A percentile compares a stretch with the other conserved stretches of the same genome.
These are phyloP conservation scores for Oncorhynchus clarkii DNA, from an alignment of 2,113 vertebrate species.

Conservation along the genomic window DNA sequence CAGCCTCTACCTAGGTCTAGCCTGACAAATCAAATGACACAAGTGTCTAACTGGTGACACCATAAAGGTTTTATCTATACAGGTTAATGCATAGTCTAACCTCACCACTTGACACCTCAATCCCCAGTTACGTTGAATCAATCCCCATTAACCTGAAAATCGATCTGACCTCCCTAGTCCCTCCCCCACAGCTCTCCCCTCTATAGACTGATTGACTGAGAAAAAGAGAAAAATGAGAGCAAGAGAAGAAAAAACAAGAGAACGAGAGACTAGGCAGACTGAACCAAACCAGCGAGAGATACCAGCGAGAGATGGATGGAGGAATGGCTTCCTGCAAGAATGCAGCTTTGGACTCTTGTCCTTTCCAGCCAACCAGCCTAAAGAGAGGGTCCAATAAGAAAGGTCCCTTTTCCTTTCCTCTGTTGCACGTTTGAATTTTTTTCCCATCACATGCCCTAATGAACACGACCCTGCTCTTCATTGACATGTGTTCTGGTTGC, in stretches of 20 bases:
- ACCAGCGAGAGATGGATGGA: slow-evolving; percentile 29
- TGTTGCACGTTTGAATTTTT: no score
- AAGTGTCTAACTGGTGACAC: background rate
- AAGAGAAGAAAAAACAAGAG: slow-evolving; percentile 15
- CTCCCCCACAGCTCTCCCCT: background rate
- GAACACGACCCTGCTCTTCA: background rate
- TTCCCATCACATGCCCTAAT: no score
- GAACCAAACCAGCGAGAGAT: slow-evolving; percentile 15
- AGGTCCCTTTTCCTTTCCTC: no score
- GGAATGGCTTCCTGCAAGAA: background rate
- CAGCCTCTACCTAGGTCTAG: background rate
- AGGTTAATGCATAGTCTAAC: slow-evolving; percentile 21
- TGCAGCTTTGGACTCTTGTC: background rate
- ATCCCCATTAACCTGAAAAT: background rate
- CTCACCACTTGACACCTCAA: background rate
- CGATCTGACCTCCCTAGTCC: background rate
- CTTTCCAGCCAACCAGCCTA: background rate
- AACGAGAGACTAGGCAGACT: slow-evolving; percentile 4
- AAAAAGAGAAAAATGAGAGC: slow-evolving; percentile 54
- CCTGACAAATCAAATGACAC: background rate
- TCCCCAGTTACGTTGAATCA: background rate
- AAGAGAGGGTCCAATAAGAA: no score
- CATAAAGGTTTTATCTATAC: background rate
- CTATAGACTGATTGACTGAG: slow-evolving; percentile 13
- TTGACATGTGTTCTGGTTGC: background rate